These are phyloP conservation scores for Drosophila pseudoananassae DNA, from an alignment of 1,140 invertebrate genomes.

Conservation along the genomic window DNA sequence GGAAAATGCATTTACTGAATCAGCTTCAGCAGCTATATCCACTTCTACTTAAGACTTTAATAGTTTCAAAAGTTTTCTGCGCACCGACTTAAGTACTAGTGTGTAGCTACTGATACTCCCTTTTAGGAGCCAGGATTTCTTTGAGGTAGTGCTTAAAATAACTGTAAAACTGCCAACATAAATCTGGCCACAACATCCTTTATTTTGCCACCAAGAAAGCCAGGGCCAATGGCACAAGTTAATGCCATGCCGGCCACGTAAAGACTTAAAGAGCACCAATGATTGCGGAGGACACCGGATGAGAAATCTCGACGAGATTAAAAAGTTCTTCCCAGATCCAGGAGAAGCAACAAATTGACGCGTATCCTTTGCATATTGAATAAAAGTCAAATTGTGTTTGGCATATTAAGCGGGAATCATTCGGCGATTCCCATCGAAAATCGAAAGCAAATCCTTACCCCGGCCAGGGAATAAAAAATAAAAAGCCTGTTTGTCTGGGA, in stretches of 20 bases:
- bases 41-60: conserved; percentile 83
- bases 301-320: conserved; percentile 42
- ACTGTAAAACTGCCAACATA: conserved; percentile 82
- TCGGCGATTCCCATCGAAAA: conserved; percentile 39
- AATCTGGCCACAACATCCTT: conserved; percentile 82
- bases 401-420: conserved; percentile 72
- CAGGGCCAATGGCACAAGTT: conserved; percentile 46
- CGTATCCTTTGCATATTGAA: conserved; percentile 79
- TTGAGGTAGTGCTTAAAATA: conserved; percentile 71
- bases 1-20: conserved; percentile 53
- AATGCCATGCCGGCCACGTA: conserved; percentile 60
- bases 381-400: conserved; percentile 81
- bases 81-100: conserved; percentile 73
- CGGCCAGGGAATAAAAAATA: background rate
- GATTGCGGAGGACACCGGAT: background rate
- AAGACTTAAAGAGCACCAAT: conserved; percentile 24
- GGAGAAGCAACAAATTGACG: conserved; percentile 67
- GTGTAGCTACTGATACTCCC: conserved; percentile 39
- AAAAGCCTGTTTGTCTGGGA: conserved; percentile 9
- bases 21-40: conserved; percentile 48
- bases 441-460: conserved; percentile 65
- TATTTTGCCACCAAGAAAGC: conserved; percentile 52
- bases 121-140: conserved; percentile 6
- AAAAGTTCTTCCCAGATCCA: conserved; percentile 54
- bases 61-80: conserved; percentile 79